These are phyloP conservation scores for Monopis laevigella DNA, from an alignment of 2,888 invertebrate genomes.

Conservation along the genomic window DNA sequence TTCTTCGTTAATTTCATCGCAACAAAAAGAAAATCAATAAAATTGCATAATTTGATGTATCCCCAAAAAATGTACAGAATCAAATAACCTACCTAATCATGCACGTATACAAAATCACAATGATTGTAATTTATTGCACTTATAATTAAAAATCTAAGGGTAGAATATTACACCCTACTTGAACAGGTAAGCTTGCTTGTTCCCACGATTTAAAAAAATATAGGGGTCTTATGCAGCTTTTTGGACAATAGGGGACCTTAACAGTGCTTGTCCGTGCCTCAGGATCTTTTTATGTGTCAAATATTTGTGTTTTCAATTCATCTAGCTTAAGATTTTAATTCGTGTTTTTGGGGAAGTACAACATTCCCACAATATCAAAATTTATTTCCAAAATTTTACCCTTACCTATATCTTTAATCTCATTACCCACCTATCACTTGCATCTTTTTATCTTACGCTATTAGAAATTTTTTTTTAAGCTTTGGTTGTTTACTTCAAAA, in stretches of 20 bases:
- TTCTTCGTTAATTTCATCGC: too few relatives aligned
- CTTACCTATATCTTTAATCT: too few relatives aligned
- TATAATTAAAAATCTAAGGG: constrained; percentile 45
- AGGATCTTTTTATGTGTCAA: constrained; percentile 27
- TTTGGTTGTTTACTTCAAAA: too few relatives aligned
- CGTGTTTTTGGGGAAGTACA: constrained; percentile 16
- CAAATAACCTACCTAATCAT: too few relatives aligned
- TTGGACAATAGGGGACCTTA: constrained; percentile 43
- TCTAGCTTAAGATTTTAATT: constrained; percentile 16
- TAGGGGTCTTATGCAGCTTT: constrained; percentile 33
- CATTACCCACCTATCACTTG: too few relatives aligned
- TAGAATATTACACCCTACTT: constrained; percentile 19
- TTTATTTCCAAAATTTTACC: too few relatives aligned
- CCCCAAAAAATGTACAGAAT: too few relatives aligned
- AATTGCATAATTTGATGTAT: too few relatives aligned
- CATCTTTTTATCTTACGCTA: too few relatives aligned
- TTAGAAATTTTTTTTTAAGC: too few relatives aligned
- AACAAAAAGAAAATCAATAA: too few relatives aligned
- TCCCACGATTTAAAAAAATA: constrained; percentile 50
- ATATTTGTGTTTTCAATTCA: constrained; percentile 27
- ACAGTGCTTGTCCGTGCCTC: constrained; percentile 33
- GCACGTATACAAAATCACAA: constrained; percentile 40
- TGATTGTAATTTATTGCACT: constrained; percentile 59
- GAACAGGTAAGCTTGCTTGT: constrained; percentile 37
- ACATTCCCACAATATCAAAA: constrained; percentile 18